Base-by-base conservation (phyloP, 92 coral and sea anemone genomes). In the Epizoanthus scotinus region DNA sequence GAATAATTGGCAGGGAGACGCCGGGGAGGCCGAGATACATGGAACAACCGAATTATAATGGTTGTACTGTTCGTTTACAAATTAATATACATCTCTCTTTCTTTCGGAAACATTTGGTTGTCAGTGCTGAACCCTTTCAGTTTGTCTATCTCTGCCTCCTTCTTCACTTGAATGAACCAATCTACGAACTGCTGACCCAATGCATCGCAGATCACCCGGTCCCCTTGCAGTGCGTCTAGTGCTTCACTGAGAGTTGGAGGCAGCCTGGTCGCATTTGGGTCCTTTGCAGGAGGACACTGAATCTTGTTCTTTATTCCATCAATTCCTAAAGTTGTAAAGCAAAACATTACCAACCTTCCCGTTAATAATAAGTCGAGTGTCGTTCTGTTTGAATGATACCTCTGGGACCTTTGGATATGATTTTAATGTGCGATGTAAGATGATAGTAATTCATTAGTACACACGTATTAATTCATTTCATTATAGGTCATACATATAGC, bases 181-280 rank as follows among this genome's bases (percentile, higher is more conserved):
- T 77, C 82, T 0, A 77, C 70, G 49, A 77, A 59, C 70, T 77
- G 82, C 82, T 77, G 82, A 63, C 82, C 82, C 28, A 77, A 63
- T 21, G 82, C 82, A 9, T 77, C 57, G 82, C 70, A 38, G 55
- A 77, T 77, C 26, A 77, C 82, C 2, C 14, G 54, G 49, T 77
- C 82, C 10, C 60, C 5, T 13, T 44, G 54, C n/a, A 77, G 12
- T 0, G 82, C 70, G 17, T 77, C 25, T n/a, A 77, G 17, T 53
- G 82, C 57, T 47, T 77, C 69, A 17, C 18, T 14, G 60, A 77
- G 70, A 29, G 82, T 77, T 2, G 70, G 60, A 2, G 70, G 82
- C 55, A 77, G 40, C 7, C 22, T 63, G 2, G 47, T 61, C 0
- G 82, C 82, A 28, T 77, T 49, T 60, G 29, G 34, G 40, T 77